Evolutionary conservation across 2,113 vertebrate species (phyloP).

Genomic region (Misgurnus mizolepis): DNA sequence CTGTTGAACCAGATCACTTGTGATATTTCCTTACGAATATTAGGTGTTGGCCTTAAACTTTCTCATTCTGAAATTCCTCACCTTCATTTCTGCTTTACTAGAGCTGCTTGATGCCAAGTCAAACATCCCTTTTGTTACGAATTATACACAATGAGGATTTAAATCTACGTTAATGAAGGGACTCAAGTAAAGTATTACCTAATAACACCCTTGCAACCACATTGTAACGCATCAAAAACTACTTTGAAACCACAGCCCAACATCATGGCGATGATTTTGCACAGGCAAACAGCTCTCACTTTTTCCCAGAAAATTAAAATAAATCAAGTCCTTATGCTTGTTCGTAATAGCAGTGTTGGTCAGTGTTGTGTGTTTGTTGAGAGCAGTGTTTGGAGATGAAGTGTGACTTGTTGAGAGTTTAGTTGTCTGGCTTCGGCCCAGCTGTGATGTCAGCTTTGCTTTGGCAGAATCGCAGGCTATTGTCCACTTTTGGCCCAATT

Average conservation of each 20-base stretch:
- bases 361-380: conserved; percentile 24
- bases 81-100: not conserved
- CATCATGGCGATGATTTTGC: not conserved
- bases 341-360: not conserved
- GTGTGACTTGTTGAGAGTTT: conserved; percentile 4
- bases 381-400: not conserved
- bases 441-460: conserved; percentile 70
- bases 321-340: not conserved
- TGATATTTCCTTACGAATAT: not conserved
- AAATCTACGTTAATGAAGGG: no score
- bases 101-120: no score
- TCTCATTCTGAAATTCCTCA: not conserved
- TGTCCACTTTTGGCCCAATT: conserved; percentile 71
- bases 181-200: not conserved
- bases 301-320: not conserved
- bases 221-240: not conserved
- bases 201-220: not conserved
- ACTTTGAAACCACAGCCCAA: not conserved
- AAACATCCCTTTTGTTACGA: not conserved
- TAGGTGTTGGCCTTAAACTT: conserved; percentile 24
- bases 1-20: conserved; percentile 8
- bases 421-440: conserved; percentile 60
- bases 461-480: conserved; percentile 62
- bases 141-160: not conserved
- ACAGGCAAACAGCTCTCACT: no score